phyloP scores from a whole-genome alignment of 2,113 vertebrate species.

The Procavia capensis region DNA sequence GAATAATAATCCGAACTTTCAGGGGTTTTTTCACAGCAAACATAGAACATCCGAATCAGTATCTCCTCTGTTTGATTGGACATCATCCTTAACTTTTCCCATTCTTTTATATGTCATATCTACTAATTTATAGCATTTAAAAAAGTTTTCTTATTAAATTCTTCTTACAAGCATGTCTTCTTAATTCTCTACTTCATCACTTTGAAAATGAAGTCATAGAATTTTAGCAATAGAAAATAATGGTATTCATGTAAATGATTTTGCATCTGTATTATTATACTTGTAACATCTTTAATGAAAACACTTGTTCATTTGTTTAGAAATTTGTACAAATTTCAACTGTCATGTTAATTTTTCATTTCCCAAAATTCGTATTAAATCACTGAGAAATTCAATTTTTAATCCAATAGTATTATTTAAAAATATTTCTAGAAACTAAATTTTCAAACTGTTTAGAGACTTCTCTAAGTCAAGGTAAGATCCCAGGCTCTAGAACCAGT shows the following conservation, averaged over 20 bases:
- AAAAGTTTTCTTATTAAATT: constrained; percentile 33
- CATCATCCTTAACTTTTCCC: constrained; percentile 35
- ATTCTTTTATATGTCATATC: constrained; percentile 31
- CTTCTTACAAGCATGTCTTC: neutral
- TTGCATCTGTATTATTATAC: constrained; percentile 29
- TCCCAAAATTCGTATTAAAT: neutral
- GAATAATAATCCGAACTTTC: neutral
- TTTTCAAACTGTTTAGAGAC: neutral
- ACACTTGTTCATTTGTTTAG: neutral
- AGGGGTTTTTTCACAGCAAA: neutral
- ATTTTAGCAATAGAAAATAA: constrained; percentile 30
- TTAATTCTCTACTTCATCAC: constrained; percentile 12
- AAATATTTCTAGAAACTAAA: neutral
- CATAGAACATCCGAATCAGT: neutral
- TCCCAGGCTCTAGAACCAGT: neutral
- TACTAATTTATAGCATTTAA: neutral
- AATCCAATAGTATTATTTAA: neutral
- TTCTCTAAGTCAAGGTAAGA: neutral
- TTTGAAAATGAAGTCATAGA: constrained; percentile 24
- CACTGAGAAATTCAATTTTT: neutral
- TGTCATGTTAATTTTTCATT: constrained; percentile 3
- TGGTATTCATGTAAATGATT: constrained; percentile 6
- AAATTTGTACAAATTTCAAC: neutral
- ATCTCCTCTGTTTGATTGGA: constrained; percentile 10
- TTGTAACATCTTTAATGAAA: neutral